A percentile compares a stretch with the other conserved stretches of the same genome.
Conservation (phyloP, 2,797 vertebrate species). For the Gorsachius magnificus region DNA sequence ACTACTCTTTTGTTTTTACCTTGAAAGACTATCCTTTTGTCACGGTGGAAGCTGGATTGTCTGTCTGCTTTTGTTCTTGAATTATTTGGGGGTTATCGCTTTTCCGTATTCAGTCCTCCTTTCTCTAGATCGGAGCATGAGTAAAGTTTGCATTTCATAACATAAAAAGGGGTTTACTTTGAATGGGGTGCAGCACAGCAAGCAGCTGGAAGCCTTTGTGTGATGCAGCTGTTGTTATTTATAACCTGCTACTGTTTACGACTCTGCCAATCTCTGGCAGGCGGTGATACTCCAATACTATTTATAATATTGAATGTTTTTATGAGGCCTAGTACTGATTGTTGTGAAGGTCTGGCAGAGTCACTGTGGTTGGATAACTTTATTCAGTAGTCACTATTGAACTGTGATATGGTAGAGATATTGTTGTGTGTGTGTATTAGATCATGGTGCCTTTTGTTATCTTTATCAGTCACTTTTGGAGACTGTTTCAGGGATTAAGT, state of each 20-base stretch:
- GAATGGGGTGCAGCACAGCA: background rate
- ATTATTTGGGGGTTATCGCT: background rate
- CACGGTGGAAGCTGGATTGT: background rate
- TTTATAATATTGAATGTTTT: background rate
- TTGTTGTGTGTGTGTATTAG: background rate
- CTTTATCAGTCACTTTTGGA: background rate
- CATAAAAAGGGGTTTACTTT: background rate
- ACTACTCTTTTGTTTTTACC: background rate
- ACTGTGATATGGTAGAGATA: background rate
- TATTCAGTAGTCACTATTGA: background rate
- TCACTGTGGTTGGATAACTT: background rate
- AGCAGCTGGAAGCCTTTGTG: background rate
- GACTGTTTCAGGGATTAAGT: background rate
- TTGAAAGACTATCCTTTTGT: background rate
- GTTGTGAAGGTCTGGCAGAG: background rate
- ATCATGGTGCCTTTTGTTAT: background rate
- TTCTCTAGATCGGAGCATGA: background rate
- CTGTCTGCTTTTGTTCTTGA: background rate
- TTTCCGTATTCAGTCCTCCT: background rate
- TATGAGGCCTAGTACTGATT: background rate
- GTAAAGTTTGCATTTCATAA: background rate
- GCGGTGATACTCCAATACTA: background rate
- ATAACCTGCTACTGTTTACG: slow-evolving; percentile 16
- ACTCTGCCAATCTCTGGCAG: background rate
- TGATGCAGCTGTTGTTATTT: background rate